Evolutionary conservation across 2,888 invertebrate species (phyloP).

Genomic region (Drosophila demipolita): DNA sequence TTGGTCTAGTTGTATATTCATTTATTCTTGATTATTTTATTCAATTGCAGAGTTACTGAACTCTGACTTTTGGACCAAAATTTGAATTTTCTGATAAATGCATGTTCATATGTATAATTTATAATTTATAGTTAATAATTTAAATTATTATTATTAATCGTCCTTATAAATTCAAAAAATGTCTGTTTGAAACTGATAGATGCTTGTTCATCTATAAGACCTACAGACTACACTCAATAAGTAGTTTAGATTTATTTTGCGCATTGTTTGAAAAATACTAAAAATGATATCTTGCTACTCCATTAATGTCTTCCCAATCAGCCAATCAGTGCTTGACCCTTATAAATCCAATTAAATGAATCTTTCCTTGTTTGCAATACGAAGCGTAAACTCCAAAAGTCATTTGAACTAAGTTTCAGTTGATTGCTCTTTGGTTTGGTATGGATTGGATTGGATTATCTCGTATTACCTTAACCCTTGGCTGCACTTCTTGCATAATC

Average conservation of each 20-base stretch:
- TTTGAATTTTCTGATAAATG: not conserved
- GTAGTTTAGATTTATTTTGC: not conserved
- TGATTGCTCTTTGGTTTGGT: not conserved
- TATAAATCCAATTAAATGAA: not conserved
- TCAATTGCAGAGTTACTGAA: not conserved
- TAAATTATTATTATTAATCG: too few relatives aligned
- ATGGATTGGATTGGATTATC: not conserved
- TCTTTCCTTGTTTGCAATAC: not conserved
- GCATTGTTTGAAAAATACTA: not conserved
- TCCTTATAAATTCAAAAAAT: not conserved
- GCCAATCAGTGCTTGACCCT: not conserved
- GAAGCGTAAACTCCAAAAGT: not conserved
- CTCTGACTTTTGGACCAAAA: not conserved
- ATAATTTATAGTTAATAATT: too few relatives aligned
- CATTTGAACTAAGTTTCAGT: not conserved
- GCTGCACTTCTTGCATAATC: conserved; percentile 42
- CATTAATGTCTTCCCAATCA: not conserved
- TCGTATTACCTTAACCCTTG: conserved; percentile 1
- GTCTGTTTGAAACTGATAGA: not conserved
- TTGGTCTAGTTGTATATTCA: not conserved
- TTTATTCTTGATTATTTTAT: not conserved
- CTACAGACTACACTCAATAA: not conserved
- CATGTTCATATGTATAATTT: too few relatives aligned
- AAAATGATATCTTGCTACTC: not conserved
- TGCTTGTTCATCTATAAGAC: not conserved